A percentile compares a stretch with the other conserved stretches of the same genome.
These are phyloP conservation scores for Sapajus apella DNA, from an alignment of 2,113 vertebrate species.

Conservation along the genomic window DNA sequence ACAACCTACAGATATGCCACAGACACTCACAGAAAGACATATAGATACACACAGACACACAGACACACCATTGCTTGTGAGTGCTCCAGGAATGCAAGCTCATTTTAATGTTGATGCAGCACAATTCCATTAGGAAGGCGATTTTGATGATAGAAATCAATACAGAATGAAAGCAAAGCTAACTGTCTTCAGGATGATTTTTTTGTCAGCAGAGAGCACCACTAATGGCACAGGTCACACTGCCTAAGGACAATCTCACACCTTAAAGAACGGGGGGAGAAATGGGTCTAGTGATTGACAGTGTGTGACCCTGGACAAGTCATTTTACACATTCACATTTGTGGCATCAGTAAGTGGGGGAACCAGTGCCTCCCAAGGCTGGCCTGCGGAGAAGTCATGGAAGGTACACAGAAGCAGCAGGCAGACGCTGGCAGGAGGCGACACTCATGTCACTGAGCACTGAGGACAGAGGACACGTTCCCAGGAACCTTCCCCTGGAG, in stretches of 20 bases:
- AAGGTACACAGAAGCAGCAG: not conserved
- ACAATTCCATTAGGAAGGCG: not conserved
- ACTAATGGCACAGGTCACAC: no score
- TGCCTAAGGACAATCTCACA: not conserved
- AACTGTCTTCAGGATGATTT: not conserved
- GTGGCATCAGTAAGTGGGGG: not conserved
- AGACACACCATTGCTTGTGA: not conserved
- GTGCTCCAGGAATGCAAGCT: not conserved
- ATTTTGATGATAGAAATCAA: not conserved
- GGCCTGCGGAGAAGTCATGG: no score
- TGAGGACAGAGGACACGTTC: not conserved
- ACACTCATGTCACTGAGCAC: rapidly evolving
- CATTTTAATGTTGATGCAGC: not conserved
- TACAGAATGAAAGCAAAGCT: not conserved
- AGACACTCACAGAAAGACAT: not conserved
- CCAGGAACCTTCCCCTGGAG: not conserved
- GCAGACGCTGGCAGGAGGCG: not conserved
- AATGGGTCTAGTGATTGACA: not conserved
- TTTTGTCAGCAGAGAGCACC: no score
- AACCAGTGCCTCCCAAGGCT: not conserved
- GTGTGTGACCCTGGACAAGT: not conserved
- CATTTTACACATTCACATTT: not conserved
- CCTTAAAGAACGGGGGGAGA: not conserved
- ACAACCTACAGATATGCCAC: not conserved
- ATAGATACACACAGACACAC: not conserved